Evolutionary conservation across 2,113 vertebrate genomes (phyloP), one percentile per base, ranked within the genome.

Genomic region (Equus przewalskii): DNA sequence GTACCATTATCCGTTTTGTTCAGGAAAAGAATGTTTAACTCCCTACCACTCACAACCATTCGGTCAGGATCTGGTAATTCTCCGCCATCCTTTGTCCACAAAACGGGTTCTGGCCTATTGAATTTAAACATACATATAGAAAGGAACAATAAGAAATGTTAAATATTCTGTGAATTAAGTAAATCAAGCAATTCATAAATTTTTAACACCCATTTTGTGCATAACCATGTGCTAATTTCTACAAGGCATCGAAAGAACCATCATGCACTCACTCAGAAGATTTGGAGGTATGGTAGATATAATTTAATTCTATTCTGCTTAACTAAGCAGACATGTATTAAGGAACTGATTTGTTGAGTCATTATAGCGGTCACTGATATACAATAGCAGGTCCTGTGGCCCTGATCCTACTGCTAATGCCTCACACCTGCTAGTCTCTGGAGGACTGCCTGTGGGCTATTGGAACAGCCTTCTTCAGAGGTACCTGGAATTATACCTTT

Each of bases 1-100:
- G 99, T 99, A 97, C 99, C 99, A 49, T 99, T 99, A 98, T 99
- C 99, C 89, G 99, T 99, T 99, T 99, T 99, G 99, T 99, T 99
- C 98, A 99, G 99, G 96, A 99, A 99, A 84, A 99, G 99, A 98
- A 99, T 99, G 98, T 99, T 99, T 97, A 99, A 99, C 89, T 99
- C 99, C 87, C 99, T 99, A 91, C 99, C 99, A 33, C 99, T 99
- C 94, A 99, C 99, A 92, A 99, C 99, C 99, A 99, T 99, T 72
- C 99, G 98, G 92, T 99, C 99, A 96, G 99, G 99, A 95, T 99
- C 99, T 81, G 99, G 99, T 86, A 99, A 99, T 41, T 99, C 99
- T 96, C 99, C 99, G 3, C 99, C 99, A 2, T 99, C 99, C 98
- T 99, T 99, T 81, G 99, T 99, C 99, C 99, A 99, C 97, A 99